Percentiles rank a stretch among this genome's conserved stretches.
phyloP scores from a whole-genome alignment of 2,797 vertebrate genomes.

The Cyprinella venusta region DNA sequence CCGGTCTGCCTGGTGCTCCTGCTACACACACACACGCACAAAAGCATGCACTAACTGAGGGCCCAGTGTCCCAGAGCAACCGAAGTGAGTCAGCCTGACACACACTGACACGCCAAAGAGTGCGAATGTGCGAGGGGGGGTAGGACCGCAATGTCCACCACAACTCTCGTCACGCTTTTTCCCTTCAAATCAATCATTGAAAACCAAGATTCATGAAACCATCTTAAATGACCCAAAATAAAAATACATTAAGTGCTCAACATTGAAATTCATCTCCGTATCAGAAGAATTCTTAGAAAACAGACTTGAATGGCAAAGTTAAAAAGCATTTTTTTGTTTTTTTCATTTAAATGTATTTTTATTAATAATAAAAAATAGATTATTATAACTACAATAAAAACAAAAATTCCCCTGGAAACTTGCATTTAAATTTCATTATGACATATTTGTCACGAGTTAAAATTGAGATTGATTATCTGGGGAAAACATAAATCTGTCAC shows the following conservation, averaged over 20 bases:
- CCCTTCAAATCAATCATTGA: neutral
- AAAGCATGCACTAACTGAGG: conserved; percentile 48
- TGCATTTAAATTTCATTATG: conserved; percentile 73
- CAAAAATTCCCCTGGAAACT: neutral
- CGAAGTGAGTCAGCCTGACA: conserved; percentile 57
- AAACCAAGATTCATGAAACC: neutral
- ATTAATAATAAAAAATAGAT: neutral
- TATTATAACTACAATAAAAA: neutral
- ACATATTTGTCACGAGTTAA: conserved; percentile 73
- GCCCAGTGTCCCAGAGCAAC: conserved; percentile 54
- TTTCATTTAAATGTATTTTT: neutral
- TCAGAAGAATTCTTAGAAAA: neutral
- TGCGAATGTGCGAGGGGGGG: conserved; percentile 40
- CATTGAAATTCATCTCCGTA: neutral
- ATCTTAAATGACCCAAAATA: conserved; percentile 17
- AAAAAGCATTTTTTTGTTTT: neutral
- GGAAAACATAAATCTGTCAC: conserved; percentile 72
- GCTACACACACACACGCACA: conserved; percentile 47
- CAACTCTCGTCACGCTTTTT: conserved; percentile 27
- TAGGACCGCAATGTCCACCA: conserved; percentile 42
- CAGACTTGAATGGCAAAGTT: neutral
- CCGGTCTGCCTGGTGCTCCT: conserved; percentile 56
- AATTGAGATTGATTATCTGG: conserved; percentile 75
- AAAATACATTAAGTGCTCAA: neutral
- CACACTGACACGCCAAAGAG: conserved; percentile 54